phyloP scores from a whole-genome alignment of 2,113 vertebrate species.

The Cryptoleucopteryx plumbea region DNA sequence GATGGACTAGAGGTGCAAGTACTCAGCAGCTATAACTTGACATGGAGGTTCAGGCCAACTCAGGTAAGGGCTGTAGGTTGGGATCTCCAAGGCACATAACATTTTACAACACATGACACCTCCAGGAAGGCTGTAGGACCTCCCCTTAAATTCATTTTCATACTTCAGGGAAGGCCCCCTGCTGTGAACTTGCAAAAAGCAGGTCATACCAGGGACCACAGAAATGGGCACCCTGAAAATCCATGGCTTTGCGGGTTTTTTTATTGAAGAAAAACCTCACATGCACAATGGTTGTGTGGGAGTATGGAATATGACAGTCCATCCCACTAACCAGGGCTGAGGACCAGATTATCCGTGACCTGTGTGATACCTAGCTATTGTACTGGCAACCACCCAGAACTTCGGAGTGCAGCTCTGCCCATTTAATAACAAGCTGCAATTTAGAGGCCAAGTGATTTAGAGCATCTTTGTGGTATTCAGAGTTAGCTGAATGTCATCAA shows the following conservation, averaged over 20 bases:
- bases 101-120: no score
- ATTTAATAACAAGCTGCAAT: neutral
- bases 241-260: fast-evolving
- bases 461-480: neutral
- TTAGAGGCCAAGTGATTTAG: neutral
- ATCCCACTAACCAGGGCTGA: fast-evolving
- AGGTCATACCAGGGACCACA: neutral
- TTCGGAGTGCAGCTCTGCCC: fast-evolving
- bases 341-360: no score
- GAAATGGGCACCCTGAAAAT: fast-evolving
- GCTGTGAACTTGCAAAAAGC: neutral
- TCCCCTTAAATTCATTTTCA: neutral
- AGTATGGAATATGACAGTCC: neutral
- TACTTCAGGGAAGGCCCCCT: fast-evolving
- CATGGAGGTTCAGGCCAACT: neutral
- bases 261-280: neutral
- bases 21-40: fast-evolving
- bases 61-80: fast-evolving
- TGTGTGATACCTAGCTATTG: fast-evolving
- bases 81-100: fast-evolving
- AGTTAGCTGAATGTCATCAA: no score
- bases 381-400: neutral
- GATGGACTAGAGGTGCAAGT: neutral
- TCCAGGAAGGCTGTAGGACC: neutral
- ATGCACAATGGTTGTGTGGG: fast-evolving